phyloP scores from a whole-genome alignment of 2,797 vertebrate genomes.

The Bradypodion ventrale region DNA sequence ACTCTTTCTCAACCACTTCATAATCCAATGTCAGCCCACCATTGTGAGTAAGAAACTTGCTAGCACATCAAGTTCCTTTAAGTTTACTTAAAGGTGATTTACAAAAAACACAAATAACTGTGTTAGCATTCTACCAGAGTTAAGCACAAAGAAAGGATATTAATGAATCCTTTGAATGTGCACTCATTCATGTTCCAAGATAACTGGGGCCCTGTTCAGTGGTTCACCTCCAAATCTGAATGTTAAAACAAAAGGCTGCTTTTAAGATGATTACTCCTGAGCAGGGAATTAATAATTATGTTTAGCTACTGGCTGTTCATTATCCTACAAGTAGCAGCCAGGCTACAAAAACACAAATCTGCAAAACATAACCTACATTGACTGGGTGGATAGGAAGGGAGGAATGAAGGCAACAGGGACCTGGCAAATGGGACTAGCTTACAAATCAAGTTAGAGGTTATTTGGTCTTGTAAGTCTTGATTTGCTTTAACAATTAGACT shows the following conservation, averaged over 20 bases:
- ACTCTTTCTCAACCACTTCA: too few species aligned
- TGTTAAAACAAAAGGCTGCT: constrained; percentile 20
- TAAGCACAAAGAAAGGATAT: background rate
- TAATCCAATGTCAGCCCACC: background rate
- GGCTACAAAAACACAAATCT: background rate
- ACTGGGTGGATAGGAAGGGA: background rate
- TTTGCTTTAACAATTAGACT: constrained; percentile 33
- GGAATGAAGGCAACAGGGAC: background rate
- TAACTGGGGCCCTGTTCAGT: background rate
- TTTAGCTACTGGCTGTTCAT: background rate
- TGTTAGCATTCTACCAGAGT: background rate
- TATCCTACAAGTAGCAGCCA: constrained; percentile 7
- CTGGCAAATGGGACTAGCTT: constrained; percentile 9
- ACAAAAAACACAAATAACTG: too few species aligned
- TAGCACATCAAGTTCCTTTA: background rate
- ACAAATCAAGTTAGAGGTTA: constrained; percentile 25
- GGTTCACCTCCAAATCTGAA: background rate
- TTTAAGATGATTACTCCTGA: constrained; percentile 24
- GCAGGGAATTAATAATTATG: background rate
- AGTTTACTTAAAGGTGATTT: background rate
- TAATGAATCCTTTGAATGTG: background rate
- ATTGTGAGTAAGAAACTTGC: background rate
- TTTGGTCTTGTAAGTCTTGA: constrained; percentile 17
- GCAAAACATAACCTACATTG: background rate
- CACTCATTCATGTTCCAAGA: background rate